Base-by-base conservation (phyloP, 1,140 invertebrate genomes). In the Heterodera carotae region DNA sequence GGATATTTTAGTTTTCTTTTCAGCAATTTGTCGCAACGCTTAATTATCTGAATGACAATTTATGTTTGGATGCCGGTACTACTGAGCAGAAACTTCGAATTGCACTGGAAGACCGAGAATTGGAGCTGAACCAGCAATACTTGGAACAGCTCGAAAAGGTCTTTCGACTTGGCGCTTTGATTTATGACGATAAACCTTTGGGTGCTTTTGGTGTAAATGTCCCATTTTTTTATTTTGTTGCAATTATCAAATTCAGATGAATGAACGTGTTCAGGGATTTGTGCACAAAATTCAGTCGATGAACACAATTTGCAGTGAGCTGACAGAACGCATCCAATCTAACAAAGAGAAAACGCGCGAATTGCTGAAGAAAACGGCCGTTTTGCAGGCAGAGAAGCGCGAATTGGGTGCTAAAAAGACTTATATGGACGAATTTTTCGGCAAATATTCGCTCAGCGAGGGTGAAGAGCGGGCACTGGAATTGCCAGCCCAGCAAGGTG, bases 301-400 rank as follows among this genome's bases (percentile, higher is more conserved):
- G 84, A 88, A 88, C 59, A 36, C 73, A 48, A 87, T 85, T 36
- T 88, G 84, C 75, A 62, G 70, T 15, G 86, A 85, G 27, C 62
- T 85, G 25, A 88, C 86, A 12, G 62, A 78, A 67, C 73, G 82
- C 25, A 85, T 85, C 60, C 86, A 85, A 76, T 67, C 86, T 36
- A 85, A 88, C 72, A 85, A 85, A 62, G 84, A 85, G 64, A 81
- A 81, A 67, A 85, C 84, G 5, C 76, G 82, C 68, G 83, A 88
- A 67, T 75, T 85, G 31, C 67, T 85, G 25, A 79, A 73, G 29
- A 87, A 86, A 67, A 85, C 84, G 2, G 68, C 83, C 34, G 74
- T 79, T 43, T 69, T 85, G n/a, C 84, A 85, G 39, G 82, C 76
- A n/a, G 81, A 86, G 36, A 85, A 85, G 84, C 77, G 81, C 68